Base-by-base conservation (phyloP, 2,888 invertebrate genomes). In the Apotomis betuletana region DNA sequence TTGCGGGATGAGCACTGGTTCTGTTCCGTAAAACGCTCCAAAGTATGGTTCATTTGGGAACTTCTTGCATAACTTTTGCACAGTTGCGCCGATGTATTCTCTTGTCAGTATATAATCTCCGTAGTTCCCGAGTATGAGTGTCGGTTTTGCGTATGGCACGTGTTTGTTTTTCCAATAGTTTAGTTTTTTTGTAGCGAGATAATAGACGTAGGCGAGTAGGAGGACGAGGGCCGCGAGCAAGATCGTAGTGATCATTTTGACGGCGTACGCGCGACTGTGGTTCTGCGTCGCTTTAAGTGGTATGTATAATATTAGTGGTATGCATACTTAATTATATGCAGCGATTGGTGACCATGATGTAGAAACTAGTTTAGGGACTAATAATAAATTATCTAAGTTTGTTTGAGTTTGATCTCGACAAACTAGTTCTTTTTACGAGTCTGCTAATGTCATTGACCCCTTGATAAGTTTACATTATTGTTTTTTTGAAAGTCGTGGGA, bases 81-180 rank as follows among this genome's bases (percentile, higher is more conserved):
- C 69, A 10, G 75, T 75, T 15, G 77, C 73, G 4, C 74, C 79
- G 12, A 80, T 68, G 5, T 78, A 80, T 12, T 75, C 78, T 54
- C 68, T 76, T 10, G 77, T 61, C 5, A 79, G 58, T 1, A 80
- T 78, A 4, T 82, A 76, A 38, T 81, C 77, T 52, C 75, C 80
- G 55, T 83, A 84, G 71, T 88, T 87, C 0, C 88, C 88, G 59
- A 88, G 81, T 4, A 88, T 70, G 0, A 84, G 77, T 0, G 74
- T 57, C 0, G 88, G 88, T 49, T 78, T 75, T 0, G 81, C 78
- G 67, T 77, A 80, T 0, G 76, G 75, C 4, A 88, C 81, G 36
- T 81, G 81, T 70, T 81, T 79, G 12, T 76, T 78, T 67, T 82
- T 80, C 87, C 88, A 88, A 67, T 87, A 86, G 69, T 81, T 44